Evolutionary conservation across 2,797 vertebrate genomes (phyloP), one percentile per base, ranked within the genome.

Genomic region (Rhincodon typus): DNA sequence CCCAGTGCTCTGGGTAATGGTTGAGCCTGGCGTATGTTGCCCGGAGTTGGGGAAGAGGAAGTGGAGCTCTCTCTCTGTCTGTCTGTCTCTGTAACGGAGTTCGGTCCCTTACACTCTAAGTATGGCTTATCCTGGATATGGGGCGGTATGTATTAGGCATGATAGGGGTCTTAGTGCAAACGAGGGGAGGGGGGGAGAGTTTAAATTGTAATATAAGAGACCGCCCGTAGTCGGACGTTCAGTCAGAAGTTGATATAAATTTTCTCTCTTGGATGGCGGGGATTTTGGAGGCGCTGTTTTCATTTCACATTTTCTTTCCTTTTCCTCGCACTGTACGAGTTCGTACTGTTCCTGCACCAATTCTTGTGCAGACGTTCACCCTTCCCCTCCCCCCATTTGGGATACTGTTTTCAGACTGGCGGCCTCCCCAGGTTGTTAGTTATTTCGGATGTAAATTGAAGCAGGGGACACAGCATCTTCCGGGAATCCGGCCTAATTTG

Each of bases 51-150:
- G 62, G 90, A 21, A 42, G 38, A 84, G 82, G 82, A 84, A 84
- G 42, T 6, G 21, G 21, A 84, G 82, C 42, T 46, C 0, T 6
- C 42, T 46, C 0, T 6, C 15, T 4, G 46, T 50, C n/a, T 38
- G 77, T 4, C 17, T 6, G 57, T 62, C 57, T 62, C 57, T 62
- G 12, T 62, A 62, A 10, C 57, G 57, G 57, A 62, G 7, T 12
- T 8, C 12, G 57, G 57, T 62, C 8, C 10, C 10, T 17, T 13
- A n/a, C 10, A 34, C 72, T 77, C 27, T 10, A 13, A 38, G 4
- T 27, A 93, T 93, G 90, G 90, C 90, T 93, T 93, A 93, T 69
- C 90, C 90, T 69, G 90, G 90, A 42, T 93, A 93, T 5, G 90
- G 90, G 2, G 62, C 62, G 90, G 90, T 93, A 69, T 38, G 90